These are phyloP conservation scores for Solea solea DNA, from an alignment of 2,113 vertebrate genomes.

Conservation along the genomic window DNA sequence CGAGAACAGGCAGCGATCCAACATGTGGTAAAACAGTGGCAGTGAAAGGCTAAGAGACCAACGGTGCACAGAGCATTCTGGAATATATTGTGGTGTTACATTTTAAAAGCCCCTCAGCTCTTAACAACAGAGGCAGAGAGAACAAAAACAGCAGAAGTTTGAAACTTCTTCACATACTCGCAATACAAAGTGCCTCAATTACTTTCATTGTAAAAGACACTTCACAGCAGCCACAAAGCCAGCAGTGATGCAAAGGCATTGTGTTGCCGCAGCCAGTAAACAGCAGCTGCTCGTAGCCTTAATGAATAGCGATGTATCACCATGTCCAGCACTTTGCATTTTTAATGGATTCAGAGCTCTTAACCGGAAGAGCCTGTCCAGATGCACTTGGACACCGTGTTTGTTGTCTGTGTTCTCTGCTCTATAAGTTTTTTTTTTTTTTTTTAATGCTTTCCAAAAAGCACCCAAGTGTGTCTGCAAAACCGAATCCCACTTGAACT, in stretches of 20 bases:
- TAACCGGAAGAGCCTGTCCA: neutral
- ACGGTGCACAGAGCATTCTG: neutral
- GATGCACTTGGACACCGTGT: neutral
- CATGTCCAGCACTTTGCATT: conserved; percentile 27
- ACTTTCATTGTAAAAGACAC: neutral
- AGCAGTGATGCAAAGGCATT: conserved; percentile 8
- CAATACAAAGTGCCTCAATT: neutral
- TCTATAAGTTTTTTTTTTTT: neutral
- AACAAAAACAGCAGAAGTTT: neutral
- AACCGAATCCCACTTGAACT: conserved; percentile 13
- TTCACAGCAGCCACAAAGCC: conserved; percentile 22
- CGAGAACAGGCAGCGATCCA: no score
- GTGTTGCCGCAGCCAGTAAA: conserved; percentile 24
- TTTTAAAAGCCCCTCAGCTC: neutral
- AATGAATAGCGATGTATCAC: conserved; percentile 34
- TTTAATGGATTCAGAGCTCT: conserved; percentile 6
- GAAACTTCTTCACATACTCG: neutral
- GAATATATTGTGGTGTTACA: neutral
- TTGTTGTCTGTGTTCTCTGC: no score
- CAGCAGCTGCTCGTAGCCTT: conserved; percentile 22
- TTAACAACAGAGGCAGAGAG: no score
- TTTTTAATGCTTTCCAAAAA: neutral
- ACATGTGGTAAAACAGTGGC: no score
- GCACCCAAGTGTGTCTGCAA: neutral
- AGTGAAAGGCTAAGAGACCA: neutral